Percentiles rank a stretch among this genome's conserved stretches.
These are phyloP conservation scores for Erpobdella octoculata DNA, from an alignment of 2,888 invertebrate genomes.

Conservation along the genomic window DNA sequence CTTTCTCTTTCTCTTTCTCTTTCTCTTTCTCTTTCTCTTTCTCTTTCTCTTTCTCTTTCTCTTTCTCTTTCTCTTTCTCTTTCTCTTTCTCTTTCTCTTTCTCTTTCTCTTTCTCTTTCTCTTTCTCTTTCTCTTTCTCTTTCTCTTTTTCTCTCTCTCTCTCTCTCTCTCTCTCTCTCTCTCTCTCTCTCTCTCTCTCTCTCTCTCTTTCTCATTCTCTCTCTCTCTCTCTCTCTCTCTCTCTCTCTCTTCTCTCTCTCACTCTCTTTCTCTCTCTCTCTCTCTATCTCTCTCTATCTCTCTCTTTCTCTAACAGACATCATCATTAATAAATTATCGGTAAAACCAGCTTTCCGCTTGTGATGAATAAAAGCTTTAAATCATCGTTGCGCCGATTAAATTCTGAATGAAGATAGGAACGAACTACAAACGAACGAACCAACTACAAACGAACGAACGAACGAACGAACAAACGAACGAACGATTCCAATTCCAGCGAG, in stretches of 20 bases:
- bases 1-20: constrained; percentile 16
- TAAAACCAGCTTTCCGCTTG: too few relatives aligned
- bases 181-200: constrained; percentile 21
- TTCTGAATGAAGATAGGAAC: too few relatives aligned
- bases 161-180: constrained; percentile 17
- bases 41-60: not conserved
- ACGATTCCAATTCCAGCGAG: too few relatives aligned
- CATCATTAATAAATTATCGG: too few relatives aligned
- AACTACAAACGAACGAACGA: too few relatives aligned
- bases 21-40: not conserved
- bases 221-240: constrained; percentile 6
- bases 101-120: constrained; percentile 17
- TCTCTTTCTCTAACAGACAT: too few relatives aligned
- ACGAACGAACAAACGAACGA: too few relatives aligned
- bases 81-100: not conserved
- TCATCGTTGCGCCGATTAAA: too few relatives aligned
- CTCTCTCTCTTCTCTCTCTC: not conserved
- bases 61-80: constrained; percentile 11
- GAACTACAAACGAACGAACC: too few relatives aligned
- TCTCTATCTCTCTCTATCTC: not conserved
- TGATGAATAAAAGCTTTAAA: too few relatives aligned
- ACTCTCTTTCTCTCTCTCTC: not conserved
- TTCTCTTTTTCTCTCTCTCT: constrained; percentile 23
- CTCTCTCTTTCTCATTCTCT: constrained; percentile 12
- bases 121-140: constrained; percentile 22